phyloP scores from a whole-genome alignment of 2,797 vertebrate genomes.

The Aldrovandia affinis region DNA sequence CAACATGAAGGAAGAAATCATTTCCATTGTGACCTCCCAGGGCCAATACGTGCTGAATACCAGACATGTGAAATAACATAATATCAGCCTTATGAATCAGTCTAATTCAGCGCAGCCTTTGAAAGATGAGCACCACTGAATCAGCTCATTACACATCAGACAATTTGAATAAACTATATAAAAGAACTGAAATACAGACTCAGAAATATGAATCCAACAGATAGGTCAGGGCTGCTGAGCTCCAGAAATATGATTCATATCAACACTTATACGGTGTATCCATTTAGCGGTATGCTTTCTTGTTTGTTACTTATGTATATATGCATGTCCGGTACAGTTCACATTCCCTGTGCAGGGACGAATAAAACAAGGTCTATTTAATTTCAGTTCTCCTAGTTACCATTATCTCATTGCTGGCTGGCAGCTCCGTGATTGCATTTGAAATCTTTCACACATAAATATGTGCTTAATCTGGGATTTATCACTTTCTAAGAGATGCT shows the following conservation, averaged over 20 bases:
- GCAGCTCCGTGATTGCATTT: constrained; percentile 33
- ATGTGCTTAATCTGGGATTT: constrained; percentile 34
- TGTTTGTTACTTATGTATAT: constrained; percentile 11
- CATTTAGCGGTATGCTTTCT: not conserved
- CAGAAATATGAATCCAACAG: constrained; percentile 34
- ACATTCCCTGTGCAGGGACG: constrained; percentile 28
- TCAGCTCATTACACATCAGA: constrained; percentile 39
- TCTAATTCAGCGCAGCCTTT: constrained; percentile 38
- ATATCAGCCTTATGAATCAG: constrained; percentile 39
- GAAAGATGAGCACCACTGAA: constrained; percentile 28
- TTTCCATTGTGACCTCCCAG: constrained; percentile 35
- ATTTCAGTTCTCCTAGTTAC: constrained; percentile 39
- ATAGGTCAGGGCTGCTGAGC: constrained; percentile 45
- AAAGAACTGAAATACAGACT: constrained; percentile 15
- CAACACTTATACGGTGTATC: constrained; percentile 11
- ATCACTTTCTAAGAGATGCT: constrained; percentile 33
- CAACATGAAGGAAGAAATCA: constrained; percentile 23
- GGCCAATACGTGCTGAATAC: constrained; percentile 41
- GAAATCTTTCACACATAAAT: constrained; percentile 31
- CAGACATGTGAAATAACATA: constrained; percentile 50
- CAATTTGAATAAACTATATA: constrained; percentile 8
- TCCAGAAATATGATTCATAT: constrained; percentile 37
- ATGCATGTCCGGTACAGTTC: constrained; percentile 39
- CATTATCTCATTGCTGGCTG: constrained; percentile 37
- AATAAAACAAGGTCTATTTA: constrained; percentile 15